phyloP scores from a whole-genome alignment of 2,888 invertebrate species.

The Metalampra italica region DNA sequence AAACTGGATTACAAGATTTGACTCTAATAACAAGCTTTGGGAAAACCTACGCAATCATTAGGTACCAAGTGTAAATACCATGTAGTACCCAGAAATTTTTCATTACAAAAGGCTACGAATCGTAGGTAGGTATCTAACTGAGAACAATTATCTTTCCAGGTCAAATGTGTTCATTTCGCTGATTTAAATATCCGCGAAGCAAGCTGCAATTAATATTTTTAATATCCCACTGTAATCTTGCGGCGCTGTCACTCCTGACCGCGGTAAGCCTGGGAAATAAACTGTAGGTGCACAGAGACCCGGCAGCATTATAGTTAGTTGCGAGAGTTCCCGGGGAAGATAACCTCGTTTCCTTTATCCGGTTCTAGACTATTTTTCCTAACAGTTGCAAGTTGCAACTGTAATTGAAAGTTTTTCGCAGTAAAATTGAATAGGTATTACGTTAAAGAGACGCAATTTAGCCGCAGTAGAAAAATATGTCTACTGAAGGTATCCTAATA shows the following conservation, averaged over 20 bases:
- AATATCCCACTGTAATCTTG: slow-evolving; percentile 6
- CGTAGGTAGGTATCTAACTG: too few relatives aligned
- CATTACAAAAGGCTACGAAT: too few relatives aligned
- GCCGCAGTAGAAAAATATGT: too few relatives aligned
- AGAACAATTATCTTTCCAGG: too few relatives aligned
- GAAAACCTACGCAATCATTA: too few relatives aligned
- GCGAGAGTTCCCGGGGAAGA: slow-evolving; percentile 25
- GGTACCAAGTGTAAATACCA: too few relatives aligned
- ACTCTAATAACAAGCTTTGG: too few relatives aligned
- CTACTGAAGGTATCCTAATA: too few relatives aligned
- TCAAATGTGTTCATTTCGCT: background rate
- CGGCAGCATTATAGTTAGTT: slow-evolving; percentile 20
- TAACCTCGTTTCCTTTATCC: slow-evolving; percentile 44
- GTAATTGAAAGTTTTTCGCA: background rate
- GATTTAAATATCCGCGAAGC: background rate
- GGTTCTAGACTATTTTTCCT: slow-evolving; percentile 1
- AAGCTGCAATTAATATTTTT: slow-evolving; percentile 8
- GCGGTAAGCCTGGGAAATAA: slow-evolving; percentile 7
- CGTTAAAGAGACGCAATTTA: too few relatives aligned
- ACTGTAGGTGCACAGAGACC: slow-evolving; percentile 5
- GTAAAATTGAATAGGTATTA: too few relatives aligned
- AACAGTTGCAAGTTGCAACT: background rate
- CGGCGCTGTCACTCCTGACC: slow-evolving; percentile 6
- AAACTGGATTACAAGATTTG: too few relatives aligned
- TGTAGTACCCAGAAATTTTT: too few relatives aligned